Percentiles rank a stretch among this genome's conserved stretches.
These are phyloP conservation scores for Patella pellucida DNA, from an alignment of 2,888 invertebrate genomes.

Conservation along the genomic window DNA sequence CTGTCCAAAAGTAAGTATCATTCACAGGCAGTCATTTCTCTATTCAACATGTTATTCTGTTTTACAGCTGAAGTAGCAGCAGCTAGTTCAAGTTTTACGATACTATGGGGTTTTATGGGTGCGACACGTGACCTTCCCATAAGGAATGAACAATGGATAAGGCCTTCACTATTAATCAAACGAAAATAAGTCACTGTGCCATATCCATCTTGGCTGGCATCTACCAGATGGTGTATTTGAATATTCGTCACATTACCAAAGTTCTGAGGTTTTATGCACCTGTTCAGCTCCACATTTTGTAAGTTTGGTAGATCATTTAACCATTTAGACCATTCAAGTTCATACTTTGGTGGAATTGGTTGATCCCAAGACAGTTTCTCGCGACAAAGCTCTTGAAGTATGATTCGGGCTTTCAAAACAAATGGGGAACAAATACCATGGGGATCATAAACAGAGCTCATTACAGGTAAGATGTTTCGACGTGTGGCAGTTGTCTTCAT, in stretches of 20 bases:
- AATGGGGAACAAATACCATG: background rate
- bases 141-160: background rate
- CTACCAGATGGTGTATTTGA: background rate
- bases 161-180: background rate
- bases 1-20: background rate
- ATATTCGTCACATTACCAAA: background rate
- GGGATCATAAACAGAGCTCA: conserved; percentile 10
- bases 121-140: background rate
- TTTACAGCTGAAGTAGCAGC: background rate
- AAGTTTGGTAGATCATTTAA: background rate
- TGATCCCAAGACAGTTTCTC: background rate
- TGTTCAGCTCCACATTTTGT: background rate
- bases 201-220: background rate
- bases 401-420: background rate
- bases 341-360: background rate
- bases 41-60: background rate
- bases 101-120: background rate
- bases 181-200: background rate
- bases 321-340: background rate
- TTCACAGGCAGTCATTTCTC: background rate
- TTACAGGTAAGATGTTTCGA: conserved; percentile 8
- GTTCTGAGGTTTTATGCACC: background rate
- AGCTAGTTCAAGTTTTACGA: background rate
- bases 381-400: background rate
- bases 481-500: background rate